Evolutionary conservation across 2,888 invertebrate genomes (phyloP), one percentile per base, ranked within the genome.

Genomic region (Agrilus biguttatus): DNA sequence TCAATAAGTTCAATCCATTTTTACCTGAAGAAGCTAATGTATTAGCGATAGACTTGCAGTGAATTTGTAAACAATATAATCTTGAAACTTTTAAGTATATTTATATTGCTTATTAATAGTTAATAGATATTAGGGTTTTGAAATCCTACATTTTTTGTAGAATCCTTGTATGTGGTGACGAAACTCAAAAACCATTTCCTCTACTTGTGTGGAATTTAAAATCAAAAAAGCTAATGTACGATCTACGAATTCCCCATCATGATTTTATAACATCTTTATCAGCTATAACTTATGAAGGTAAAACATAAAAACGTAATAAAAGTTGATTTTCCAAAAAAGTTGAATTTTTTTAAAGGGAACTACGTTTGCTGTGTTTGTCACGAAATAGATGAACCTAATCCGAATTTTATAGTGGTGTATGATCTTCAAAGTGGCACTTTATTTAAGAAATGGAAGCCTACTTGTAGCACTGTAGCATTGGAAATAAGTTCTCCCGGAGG

Each of bases 391-490:
- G 86, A 87, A 60, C 82, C 84, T 1, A 78, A 80, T 46, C 86
- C 88, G 1, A 89, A 88, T 71, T 90, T 89, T 68, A 85, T 90
- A 43, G 86, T 89, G 40, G 88, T 90, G 39, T 90, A 90, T 64
- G 90, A 91, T 69, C 72, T 91, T 38, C 85, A 86, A 65, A 89
- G 87, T 49, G 90, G 90, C 42, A 89, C 89, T 0, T 65, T 90
- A 52, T 90, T 90, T 69, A 89, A 89, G 67, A 90, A 89, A 66
- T 88, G 89, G 86, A 89, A 89, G 67, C 87, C 88, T 1, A 80
- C 80, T 21, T 82, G 81, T 50, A 83, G 84, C 65, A 85, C 86
- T 2, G 83, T 82, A 5, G 80, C 87, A n/a, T 69, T 90, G 53
- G 86, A 86, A 52, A 88, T 90, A 63, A 86, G 87, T 56, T 85